Evolutionary conservation across 2,113 vertebrate species (phyloP).

Genomic region (Pedionomus torquatus): DNA sequence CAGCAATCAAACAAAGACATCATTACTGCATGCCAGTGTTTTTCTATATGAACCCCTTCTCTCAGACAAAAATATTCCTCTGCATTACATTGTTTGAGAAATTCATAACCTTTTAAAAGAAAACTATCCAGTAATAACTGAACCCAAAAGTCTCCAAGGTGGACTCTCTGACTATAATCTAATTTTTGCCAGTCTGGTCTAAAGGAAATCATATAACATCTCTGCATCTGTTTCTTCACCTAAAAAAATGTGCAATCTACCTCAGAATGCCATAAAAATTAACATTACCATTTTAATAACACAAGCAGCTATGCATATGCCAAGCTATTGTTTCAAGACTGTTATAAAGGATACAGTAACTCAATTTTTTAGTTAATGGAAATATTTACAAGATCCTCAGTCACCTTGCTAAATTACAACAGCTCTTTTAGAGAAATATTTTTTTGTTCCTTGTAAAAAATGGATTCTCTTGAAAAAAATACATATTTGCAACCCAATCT

Average conservation of each 20-base stretch:
- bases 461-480: too few relatives aligned
- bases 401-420: not conserved
- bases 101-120: not conserved
- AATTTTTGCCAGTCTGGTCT: not conserved
- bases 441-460: not conserved
- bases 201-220: not conserved
- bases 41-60: not conserved
- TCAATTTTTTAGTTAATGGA: not conserved
- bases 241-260: not conserved
- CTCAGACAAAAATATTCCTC: not conserved
- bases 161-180: not conserved
- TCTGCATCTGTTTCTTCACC: not conserved
- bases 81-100: not conserved
- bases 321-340: not conserved
- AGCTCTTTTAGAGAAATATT: not conserved
- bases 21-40: not conserved
- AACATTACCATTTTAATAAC: not conserved
- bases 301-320: not conserved
- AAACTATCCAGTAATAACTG: not conserved
- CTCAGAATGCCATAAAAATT: not conserved
- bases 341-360: not conserved
- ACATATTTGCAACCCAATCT: not conserved
- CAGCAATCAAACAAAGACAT: not conserved
- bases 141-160: not conserved
- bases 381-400: not conserved